These are phyloP conservation scores for Tachysurus fulvidraco DNA, from an alignment of 2,113 vertebrate species.

Conservation along the genomic window DNA sequence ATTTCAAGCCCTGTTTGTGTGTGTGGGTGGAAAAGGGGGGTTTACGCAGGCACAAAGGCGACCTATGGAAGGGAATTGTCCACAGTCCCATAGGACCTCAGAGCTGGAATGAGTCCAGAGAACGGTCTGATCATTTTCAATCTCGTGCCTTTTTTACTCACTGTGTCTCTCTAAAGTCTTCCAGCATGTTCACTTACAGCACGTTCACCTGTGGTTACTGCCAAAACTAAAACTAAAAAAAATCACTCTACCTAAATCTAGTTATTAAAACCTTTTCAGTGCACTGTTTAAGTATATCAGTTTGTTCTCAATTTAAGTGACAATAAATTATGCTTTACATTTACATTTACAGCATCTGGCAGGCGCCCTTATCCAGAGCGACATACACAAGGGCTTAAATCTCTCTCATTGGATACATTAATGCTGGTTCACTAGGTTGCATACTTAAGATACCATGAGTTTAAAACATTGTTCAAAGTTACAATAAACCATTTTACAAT, in stretches of 20 bases:
- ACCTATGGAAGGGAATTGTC: conserved; percentile 36
- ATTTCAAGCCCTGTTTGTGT: conserved; percentile 58
- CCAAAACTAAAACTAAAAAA: background rate
- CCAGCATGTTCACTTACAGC: background rate
- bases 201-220: conserved; percentile 17
- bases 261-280: background rate
- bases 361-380: too few species aligned
- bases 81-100: conserved; percentile 20
- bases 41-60: conserved; percentile 40
- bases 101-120: conserved; percentile 36
- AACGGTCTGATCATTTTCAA: conserved; percentile 29
- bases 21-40: conserved; percentile 17
- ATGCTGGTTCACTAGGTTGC: too few species aligned
- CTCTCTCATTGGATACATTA: too few species aligned
- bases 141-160: conserved; percentile 12
- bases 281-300: background rate
- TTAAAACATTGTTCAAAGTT: too few species aligned
- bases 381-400: too few species aligned
- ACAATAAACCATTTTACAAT: too few species aligned
- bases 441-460: too few species aligned
- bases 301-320: background rate
- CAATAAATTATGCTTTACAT: background rate
- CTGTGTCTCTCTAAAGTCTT: background rate
- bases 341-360: too few species aligned
- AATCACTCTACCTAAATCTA: background rate